These are phyloP conservation scores for Hylyphantes graminicola DNA, from an alignment of 1,140 invertebrate species.

Conservation along the genomic window DNA sequence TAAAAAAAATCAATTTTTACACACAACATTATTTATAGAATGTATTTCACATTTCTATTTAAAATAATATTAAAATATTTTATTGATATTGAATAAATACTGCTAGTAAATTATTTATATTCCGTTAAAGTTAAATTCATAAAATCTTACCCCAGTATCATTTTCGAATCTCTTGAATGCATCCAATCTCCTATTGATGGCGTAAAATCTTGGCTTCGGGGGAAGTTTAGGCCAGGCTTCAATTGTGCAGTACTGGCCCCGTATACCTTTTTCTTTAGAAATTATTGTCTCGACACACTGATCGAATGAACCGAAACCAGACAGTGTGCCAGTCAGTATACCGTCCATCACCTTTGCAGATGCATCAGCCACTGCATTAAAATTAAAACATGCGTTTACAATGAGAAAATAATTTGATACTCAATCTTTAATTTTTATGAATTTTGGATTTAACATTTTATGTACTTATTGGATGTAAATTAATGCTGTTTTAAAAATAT, in stretches of 20 bases:
- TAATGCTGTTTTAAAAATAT: neutral
- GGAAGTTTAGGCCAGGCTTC: slow-evolving; percentile 23
- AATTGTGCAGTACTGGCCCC: slow-evolving; percentile 41
- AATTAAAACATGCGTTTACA: neutral
- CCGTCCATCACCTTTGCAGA: slow-evolving; percentile 55
- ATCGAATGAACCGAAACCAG: slow-evolving; percentile 60
- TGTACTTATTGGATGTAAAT: neutral
- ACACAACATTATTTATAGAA: too few relatives aligned
- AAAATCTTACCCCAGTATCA: slow-evolving; percentile 37
- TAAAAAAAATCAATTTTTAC: too few relatives aligned
- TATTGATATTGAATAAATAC: too few relatives aligned
- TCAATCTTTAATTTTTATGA: too few relatives aligned
- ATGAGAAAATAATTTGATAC: too few relatives aligned
- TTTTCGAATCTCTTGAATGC: slow-evolving; percentile 51
- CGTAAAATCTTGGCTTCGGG: slow-evolving; percentile 37
- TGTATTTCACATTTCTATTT: too few relatives aligned
- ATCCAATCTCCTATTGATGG: slow-evolving; percentile 29
- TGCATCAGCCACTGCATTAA: slow-evolving; percentile 59
- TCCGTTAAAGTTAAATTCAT: too few relatives aligned
- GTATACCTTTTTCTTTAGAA: neutral
- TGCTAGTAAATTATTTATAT: too few relatives aligned
- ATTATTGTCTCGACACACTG: slow-evolving; percentile 56
- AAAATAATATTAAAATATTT: too few relatives aligned
- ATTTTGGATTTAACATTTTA: neutral
- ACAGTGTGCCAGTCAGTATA: slow-evolving; percentile 54